Evolutionary conservation across 2,797 vertebrate genomes (phyloP), one percentile per base, ranked within the genome.

Genomic region (Adrianichthys oophorus): DNA sequence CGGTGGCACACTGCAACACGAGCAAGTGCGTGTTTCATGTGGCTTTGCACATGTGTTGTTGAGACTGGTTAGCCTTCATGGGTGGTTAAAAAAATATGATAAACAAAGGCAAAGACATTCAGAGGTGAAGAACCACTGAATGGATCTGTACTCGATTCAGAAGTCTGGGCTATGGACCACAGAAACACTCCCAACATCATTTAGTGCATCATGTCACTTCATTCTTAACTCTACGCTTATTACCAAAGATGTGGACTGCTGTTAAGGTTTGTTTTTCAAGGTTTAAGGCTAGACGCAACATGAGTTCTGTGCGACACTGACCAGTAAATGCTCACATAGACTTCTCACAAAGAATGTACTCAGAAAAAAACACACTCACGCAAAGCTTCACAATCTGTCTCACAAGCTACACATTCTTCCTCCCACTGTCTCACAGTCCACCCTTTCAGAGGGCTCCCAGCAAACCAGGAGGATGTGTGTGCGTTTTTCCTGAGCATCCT

Each of bases 31-130:
- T 24, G 45, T 74, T 82, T 75, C 52, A 45, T 74, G 77, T 69
- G 85, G 70, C 71, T 46, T 50, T 37, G 58, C 41, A 15, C 8
- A 15, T 19, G 43, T 23, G 23, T 62, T 53, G 65, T 52, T 76
- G 72, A 15, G 53, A 52, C 74, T 67, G 60, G 54, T 67, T 80
- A 80, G 67, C 78, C 84, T 85, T 86, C 84, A 80, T 87, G 80
- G 82, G 79, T 76, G 76, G 81, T 66, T 82, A 69, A 81, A 81
- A 76, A 23, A 24, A 48, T 83, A 84, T 84, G 75, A 77, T 79
- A 86, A 87, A 83, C 74, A 74, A 83, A 76, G 83, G 64, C 48
- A 41, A 79, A 48, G 59, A 63, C 75, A 69, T 85, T 83, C 78
- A 78, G 81, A 84, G 63, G 64, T 76, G 59, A 69, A 65, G 60